phyloP scores from a whole-genome alignment of 1,140 invertebrate genomes.

The Camponotus vicinus region DNA sequence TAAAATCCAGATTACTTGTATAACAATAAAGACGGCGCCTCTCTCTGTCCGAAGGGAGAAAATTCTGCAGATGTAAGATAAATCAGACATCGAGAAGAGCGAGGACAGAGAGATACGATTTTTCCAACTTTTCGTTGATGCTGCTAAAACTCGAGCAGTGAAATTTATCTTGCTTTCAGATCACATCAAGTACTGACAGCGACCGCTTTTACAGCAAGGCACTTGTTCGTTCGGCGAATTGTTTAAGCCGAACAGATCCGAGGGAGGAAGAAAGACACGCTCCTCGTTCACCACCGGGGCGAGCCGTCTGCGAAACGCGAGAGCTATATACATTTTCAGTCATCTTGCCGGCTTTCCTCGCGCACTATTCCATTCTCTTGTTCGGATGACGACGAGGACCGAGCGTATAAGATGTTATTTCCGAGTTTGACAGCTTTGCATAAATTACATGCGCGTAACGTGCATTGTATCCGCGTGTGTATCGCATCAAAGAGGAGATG shows the following conservation, averaged over 20 bases:
- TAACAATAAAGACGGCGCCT: background rate
- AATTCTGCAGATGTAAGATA: background rate
- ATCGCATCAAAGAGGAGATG: slow-evolving; percentile 16
- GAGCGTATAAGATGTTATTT: slow-evolving; percentile 43
- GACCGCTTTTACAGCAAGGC: background rate
- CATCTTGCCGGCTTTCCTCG: background rate
- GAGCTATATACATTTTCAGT: slow-evolving; percentile 19
- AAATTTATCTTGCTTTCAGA: slow-evolving; percentile 30
- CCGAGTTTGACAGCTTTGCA: slow-evolving; percentile 57
- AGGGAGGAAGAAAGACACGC: background rate
- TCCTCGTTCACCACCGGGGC: slow-evolving; percentile 6
- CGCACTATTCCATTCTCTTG: slow-evolving; percentile 9
- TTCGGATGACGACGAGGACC: slow-evolving; percentile 20
- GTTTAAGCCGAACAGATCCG: slow-evolving; percentile 26
- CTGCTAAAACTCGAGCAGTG: background rate
- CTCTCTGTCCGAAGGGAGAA: too few relatives aligned
- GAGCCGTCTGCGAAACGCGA: background rate
- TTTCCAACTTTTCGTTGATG: slow-evolving; percentile 7
- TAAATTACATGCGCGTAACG: slow-evolving; percentile 50
- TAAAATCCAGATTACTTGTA: background rate
- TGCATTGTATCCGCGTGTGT: slow-evolving; percentile 28
- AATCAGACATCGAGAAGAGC: background rate
- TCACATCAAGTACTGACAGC: slow-evolving; percentile 19
- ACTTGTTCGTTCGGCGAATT: slow-evolving; percentile 31
- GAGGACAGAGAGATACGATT: background rate